These are phyloP conservation scores for Heterodera schachtii DNA, from an alignment of 1,140 invertebrate genomes.

Conservation along the genomic window DNA sequence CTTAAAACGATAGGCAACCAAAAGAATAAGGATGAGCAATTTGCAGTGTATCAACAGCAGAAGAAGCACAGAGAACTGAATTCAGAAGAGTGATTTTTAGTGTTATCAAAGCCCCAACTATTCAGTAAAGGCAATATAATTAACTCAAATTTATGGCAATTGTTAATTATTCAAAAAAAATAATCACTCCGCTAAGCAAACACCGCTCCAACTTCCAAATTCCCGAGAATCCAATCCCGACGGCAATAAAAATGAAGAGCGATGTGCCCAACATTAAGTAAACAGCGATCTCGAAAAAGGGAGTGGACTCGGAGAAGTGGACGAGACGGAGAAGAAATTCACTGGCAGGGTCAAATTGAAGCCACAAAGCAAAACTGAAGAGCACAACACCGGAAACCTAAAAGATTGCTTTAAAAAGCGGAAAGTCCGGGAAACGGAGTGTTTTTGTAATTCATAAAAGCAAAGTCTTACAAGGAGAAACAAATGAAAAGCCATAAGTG, in stretches of 20 bases:
- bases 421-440: background rate
- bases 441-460: no score
- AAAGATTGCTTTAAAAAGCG: constrained; percentile 4
- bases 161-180: background rate
- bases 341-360: constrained; percentile 47
- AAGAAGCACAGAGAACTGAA: constrained; percentile 52
- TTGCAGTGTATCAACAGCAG: constrained; percentile 50
- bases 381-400: constrained; percentile 45
- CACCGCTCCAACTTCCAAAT: constrained; percentile 48
- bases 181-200: constrained; percentile 42
- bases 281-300: constrained; percentile 44
- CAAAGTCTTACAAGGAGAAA: no score
- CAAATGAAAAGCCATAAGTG: no score
- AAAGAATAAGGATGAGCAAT: constrained; percentile 50
- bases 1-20: constrained; percentile 52
- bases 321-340: constrained; percentile 49
- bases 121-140: background rate
- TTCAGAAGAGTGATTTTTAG: background rate
- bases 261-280: constrained; percentile 42
- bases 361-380: constrained; percentile 44
- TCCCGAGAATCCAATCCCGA: constrained; percentile 46
- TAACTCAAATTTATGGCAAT: background rate
- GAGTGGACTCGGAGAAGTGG: constrained; percentile 56
- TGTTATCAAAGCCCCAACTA: no score
- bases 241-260: constrained; percentile 36